Base-by-base conservation (phyloP, 2,113 vertebrate species). In the Leucosticte australis region DNA sequence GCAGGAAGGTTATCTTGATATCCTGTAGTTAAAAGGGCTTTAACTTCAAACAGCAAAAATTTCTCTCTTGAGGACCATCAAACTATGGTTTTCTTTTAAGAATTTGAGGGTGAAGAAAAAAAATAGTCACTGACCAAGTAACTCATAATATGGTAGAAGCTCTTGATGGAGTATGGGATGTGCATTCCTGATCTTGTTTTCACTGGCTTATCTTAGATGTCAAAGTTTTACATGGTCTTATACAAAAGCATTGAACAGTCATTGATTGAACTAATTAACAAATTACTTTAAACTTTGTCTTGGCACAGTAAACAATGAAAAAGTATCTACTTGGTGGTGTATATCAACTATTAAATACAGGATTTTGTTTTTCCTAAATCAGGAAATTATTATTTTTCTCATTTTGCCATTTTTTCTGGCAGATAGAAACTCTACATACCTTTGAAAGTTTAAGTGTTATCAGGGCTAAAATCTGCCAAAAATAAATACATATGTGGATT, bases 11-110 rank as follows among this genome's bases (percentile, higher is more conserved):
- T 75, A 39, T 59, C 39, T 74, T 74, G 52, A 42, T 71, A 31
- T 5, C 42, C 50, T 81, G 14, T 74, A 73, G 75, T 74, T 84
- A 84, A 78, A 87, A 78, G 68, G 31, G 63, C 35, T 47, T 78
- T 83, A 91, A 77, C 39, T 74, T 91, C 23, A 67, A 59, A 74
- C 13, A 87, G 50, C 31, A 91, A n/a, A 35, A 88, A 42, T 22
- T 55, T 39, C 20, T 90, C 30, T 59, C 57, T 67, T 59, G 57
- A 87, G 74, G 33, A 75, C 16, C 2, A 2, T 28, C 1, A 0
- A 57, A 65, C 37, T 88, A 44, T 53, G 9, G 33, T 91, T 94
- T 93, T 86, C 46, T 73, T 81, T 63, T 33, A 89, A 59, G 73
- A 92, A 52, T 75, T 82, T 87, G 35, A 33, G 10, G 27, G 22